Evolutionary conservation across 1,140 invertebrate genomes (phyloP), one percentile per base, ranked within the genome.

Genomic region (Batillaria attramentaria): DNA sequence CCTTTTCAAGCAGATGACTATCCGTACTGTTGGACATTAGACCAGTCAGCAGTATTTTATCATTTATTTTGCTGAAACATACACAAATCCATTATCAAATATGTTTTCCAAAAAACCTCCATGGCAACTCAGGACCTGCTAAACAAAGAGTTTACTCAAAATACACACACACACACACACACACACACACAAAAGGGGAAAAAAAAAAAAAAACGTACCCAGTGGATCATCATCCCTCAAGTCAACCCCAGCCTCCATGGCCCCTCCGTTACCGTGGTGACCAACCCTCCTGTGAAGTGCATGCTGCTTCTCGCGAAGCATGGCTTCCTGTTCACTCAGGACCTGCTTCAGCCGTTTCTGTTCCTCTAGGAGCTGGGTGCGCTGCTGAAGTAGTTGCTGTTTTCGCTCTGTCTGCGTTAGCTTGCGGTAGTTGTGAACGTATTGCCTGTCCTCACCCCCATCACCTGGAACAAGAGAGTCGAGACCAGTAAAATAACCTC

Each of bases 331-430:
- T 28, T 84, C 77, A 18, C 39, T 65, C 41, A 85, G 62, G 54
- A 84, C 66, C n/a, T 80, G 41, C 43, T 75, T 72, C 33, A 85
- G 72, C n/a, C 79, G 66, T n/a, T 80, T 69, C 33, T 85, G 84
- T 54, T 85, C 84, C 28, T 84, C 77, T 20, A 85, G 54, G 8
- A 85, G 68, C 18, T 72, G 60, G 31, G 83, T 79, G 28, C 84
- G 42, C 78, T 85, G 84, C 24, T 78, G 79, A 35, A 85, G 46
- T 31, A 85, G 72, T 72, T 84, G 79, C 3, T 74, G 57, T 37
- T 84, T 85, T 20, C 83, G 70, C 69, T 85, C 78, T 0, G 60
- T 37, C 39, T n/a, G 72, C 41, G 76, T 62, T 60, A 68, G 46
- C 68, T 50, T 54, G 65, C 13, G 35, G 42, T 39, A 62, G 68